Base-by-base conservation (phyloP, 2,113 vertebrate genomes). In the Erythrocercus mccallii region DNA sequence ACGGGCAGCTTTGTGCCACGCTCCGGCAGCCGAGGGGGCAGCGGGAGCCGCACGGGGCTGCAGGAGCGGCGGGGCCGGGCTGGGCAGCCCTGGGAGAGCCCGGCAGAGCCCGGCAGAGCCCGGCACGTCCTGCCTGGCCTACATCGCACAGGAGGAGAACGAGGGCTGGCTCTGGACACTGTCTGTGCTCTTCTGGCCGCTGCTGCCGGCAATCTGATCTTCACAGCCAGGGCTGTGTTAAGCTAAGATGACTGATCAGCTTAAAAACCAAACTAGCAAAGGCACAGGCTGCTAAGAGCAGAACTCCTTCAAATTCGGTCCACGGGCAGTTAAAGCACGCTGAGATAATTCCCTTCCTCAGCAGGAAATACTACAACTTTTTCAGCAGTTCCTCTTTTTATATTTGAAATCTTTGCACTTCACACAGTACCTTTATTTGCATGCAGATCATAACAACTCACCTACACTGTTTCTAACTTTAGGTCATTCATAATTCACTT, bases 111-210 rank as follows among this genome's bases (percentile, higher is more conserved):
- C n/a, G 61, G 68, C 54, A 7, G 37, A 40, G 72, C 45, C 54
- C 0, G 17, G 21, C 68, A 5, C 15, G 4, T 11, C 37, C 53
- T 25, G 64, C 30, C 35, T 1, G 30, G 53, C 53, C 57, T 27
- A 1, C n/a, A 1, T 5, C 0, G 0, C 38, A 4, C 1, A 0
- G 45, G 23, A 73, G 38, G 6, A 66, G 47, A 11, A 60, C 54
- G 9, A 40, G 25, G 42, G 21, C 51, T 53, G 40, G 14, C 22
- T 38, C 50, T n/a, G 51, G 40, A 27, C 37, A 30, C 4, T 6
- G 2, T 8, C 4, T 2, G 27, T 8, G 37, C 64, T 64, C 15
- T 54, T 44, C 68, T 83, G 65, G 37, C 69, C n/a, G 0, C 22
- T 20, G 80, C 66, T 70, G 45, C 62, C 15, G 4, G 27, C 15